A percentile compares a stretch with the other conserved stretches of the same genome.
Evolutionary conservation across 1,140 invertebrate species (phyloP).

Genomic region (Ooceraea biroi): DNA sequence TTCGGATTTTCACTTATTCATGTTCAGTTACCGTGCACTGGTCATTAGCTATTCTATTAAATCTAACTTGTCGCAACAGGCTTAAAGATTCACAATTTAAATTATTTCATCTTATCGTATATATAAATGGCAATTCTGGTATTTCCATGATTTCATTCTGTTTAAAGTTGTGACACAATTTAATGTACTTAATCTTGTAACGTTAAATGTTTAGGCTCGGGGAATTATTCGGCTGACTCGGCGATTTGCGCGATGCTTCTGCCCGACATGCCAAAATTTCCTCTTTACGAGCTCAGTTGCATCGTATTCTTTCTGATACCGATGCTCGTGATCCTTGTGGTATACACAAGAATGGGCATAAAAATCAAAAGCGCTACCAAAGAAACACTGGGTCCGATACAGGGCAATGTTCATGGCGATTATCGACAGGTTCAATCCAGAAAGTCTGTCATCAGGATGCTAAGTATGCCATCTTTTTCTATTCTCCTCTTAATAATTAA

Average conservation of each 20-base stretch:
- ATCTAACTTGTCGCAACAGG: no score
- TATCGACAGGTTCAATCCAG: conserved; percentile 89
- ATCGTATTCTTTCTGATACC: conserved; percentile 94
- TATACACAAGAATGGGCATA: conserved; percentile 92
- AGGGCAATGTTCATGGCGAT: conserved; percentile 89
- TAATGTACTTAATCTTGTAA: background rate
- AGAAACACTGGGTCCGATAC: conserved; percentile 84
- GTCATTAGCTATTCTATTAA: no score
- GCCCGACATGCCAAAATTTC: conserved; percentile 87
- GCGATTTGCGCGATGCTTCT: conserved; percentile 92
- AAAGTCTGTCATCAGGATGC: conserved; percentile 92
- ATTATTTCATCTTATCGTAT: background rate
- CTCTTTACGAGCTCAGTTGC: conserved; percentile 92
- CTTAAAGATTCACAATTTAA: no score
- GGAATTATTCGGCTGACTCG: conserved; percentile 86
- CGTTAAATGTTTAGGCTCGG: conserved; percentile 65
- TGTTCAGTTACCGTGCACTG: no score
- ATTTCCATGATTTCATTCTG: conserved; percentile 3
- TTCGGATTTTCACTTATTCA: no score
- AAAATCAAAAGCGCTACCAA: conserved; percentile 88
- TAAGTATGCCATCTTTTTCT: conserved; percentile 55
- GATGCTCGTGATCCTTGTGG: conserved; percentile 90
- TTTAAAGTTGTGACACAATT: background rate
- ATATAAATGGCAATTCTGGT: background rate
- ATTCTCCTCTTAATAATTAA: background rate